phyloP scores from a whole-genome alignment of 2,888 invertebrate species.

The Esperia sulphurella region DNA sequence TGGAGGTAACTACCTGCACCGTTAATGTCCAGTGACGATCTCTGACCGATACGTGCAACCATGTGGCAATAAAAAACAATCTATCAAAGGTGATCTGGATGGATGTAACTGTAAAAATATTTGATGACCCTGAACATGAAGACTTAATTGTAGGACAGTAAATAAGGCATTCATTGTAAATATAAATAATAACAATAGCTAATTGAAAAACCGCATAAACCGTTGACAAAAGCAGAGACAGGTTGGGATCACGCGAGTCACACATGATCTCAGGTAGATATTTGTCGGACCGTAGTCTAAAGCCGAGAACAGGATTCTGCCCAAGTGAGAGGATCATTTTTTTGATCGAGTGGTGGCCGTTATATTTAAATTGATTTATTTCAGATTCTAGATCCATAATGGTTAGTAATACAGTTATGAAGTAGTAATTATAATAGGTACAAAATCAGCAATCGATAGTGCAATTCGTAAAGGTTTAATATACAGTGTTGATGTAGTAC shows the following conservation, averaged over 20 bases:
- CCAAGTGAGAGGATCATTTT: constrained; percentile 56
- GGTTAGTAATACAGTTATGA: too few relatives aligned
- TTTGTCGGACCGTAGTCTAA: constrained; percentile 30
- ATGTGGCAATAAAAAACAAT: constrained; percentile 9
- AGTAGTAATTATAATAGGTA: too few relatives aligned
- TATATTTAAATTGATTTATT: constrained; percentile 26
- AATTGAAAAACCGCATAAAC: constrained; percentile 6
- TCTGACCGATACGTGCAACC: constrained; percentile 18
- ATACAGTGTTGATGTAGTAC: background rate
- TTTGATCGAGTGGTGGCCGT: constrained; percentile 58
- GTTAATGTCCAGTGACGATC: constrained; percentile 45
- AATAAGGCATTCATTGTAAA: background rate
- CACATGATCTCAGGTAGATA: constrained; percentile 68
- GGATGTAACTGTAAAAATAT: too few relatives aligned
- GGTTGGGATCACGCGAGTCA: constrained; percentile 49
- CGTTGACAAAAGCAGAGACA: constrained; percentile 29
- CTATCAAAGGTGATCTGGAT: background rate
- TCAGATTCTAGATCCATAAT: too few relatives aligned
- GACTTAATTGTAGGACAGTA: too few relatives aligned
- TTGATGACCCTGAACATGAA: too few relatives aligned
- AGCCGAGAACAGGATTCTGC: constrained; percentile 63
- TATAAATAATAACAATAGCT: background rate
- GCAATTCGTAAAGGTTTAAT: background rate
- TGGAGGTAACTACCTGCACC: constrained; percentile 51
- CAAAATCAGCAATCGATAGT: background rate